Evolutionary conservation across 2,888 invertebrate species (phyloP), one percentile per base, ranked within the genome.

Genomic region (Brachypalpus laphriformis): DNA sequence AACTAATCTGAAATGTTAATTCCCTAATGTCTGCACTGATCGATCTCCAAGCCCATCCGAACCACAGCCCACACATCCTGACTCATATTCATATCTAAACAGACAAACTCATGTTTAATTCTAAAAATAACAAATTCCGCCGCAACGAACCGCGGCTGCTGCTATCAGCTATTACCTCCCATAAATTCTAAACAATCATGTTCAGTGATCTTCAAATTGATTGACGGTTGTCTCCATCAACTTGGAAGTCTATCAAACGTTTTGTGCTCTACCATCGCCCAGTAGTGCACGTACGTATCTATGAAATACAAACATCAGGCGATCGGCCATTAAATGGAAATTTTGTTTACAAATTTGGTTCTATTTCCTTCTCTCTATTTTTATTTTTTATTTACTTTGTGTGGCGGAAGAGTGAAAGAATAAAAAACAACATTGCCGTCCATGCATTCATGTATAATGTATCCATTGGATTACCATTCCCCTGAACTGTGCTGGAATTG

Each of bases 301-400:
- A 31, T 34, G n/a, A 49, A 20, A 49, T 59, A 56, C 40, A 49
- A 18, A 42, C 34, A 11, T 14, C 37, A 34, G 16, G 9, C 54
- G 71, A 77, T 66, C 82, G 28, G 34, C 49, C 22, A 45, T 59
- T 51, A 66, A 78, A 78, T 78, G 61, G 61, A 74, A 63, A 61
- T 74, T 78, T 83, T 75, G 72, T 82, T 78, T 82, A 82, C 82
- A 78, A 82, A 63, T 78, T 82, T 63, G 56, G 71, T 72, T 82
- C 51, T 40, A 61, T 68, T 74, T 75, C 56, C 37, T 66, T 34
- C 18, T 70, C 56, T 51, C n/a, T n/a, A n/a, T n/a, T 71, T 71
- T 40, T 34, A 4, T n/a, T 76, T 71, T 40, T 42, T 78, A 66
- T 78, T 78, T 72, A 68, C 78, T 66, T 74, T 4, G 25, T 25